phyloP scores from a whole-genome alignment of 2,888 invertebrate genomes.

The Ramazzottius varieornatus region DNA sequence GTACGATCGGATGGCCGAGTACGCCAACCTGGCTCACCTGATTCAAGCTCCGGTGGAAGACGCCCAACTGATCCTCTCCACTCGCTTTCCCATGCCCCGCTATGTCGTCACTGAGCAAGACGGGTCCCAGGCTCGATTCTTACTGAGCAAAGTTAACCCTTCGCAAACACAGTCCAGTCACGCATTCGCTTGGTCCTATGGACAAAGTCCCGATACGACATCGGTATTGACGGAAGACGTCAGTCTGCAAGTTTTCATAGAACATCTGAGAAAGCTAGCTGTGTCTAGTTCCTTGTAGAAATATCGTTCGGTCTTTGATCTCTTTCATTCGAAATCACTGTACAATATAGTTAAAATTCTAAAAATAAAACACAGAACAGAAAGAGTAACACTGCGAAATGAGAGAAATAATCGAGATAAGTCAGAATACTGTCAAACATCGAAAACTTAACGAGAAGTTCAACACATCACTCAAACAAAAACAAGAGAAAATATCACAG shows the following conservation, averaged over 20 bases:
- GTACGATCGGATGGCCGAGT: constrained; percentile 87
- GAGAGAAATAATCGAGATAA: too few species aligned
- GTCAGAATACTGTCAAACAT: too few species aligned
- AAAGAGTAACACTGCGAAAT: too few species aligned
- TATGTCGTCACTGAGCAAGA: constrained; percentile 97
- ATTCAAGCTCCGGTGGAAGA: constrained; percentile 86
- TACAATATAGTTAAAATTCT: too few species aligned
- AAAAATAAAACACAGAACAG: too few species aligned
- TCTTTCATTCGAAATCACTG: too few species aligned
- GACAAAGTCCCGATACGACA: constrained; percentile 24
- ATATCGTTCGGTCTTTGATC: too few species aligned
- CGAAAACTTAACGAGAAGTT: too few species aligned
- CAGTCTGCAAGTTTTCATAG: constrained; percentile 96
- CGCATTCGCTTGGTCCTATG: constrained; percentile 42
- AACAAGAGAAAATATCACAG: too few species aligned
- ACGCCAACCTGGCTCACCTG: constrained; percentile 85
- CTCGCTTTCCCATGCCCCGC: constrained; percentile 87
- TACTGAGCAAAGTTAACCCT: constrained; percentile 94
- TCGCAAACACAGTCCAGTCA: constrained; percentile 98
- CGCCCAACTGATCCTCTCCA: constrained; percentile 80
- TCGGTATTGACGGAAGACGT: constrained; percentile 97
- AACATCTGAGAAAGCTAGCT: constrained; percentile 89
- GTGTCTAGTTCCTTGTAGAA: constrained; percentile 38
- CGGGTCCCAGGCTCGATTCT: constrained; percentile 92
- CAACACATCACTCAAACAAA: too few species aligned